phyloP scores from a whole-genome alignment of 2,888 invertebrate genomes.

The Apodemia mormo region DNA sequence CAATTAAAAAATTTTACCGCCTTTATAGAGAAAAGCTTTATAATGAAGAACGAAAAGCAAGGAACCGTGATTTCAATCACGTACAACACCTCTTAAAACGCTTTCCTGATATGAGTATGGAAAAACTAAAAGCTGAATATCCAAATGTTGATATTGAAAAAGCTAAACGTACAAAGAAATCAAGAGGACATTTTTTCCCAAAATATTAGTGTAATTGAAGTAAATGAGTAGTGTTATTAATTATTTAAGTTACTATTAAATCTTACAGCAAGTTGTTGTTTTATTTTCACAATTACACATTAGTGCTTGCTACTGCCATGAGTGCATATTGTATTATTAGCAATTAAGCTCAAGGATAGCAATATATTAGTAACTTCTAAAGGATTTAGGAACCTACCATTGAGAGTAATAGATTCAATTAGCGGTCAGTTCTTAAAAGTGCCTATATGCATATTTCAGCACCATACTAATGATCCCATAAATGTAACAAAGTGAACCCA shows the following conservation, averaged over 20 bases:
- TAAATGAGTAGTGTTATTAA: constrained; percentile 8
- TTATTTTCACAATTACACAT: too few relatives aligned
- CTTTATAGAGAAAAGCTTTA: constrained; percentile 85
- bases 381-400: too few relatives aligned
- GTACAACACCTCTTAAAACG: constrained; percentile 86
- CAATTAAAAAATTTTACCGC: constrained; percentile 80
- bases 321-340: too few relatives aligned
- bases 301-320: too few relatives aligned
- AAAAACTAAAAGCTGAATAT: constrained; percentile 86
- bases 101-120: constrained; percentile 89
- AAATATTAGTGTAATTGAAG: constrained; percentile 50
- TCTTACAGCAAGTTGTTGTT: too few relatives aligned
- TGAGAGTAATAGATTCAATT: too few relatives aligned
- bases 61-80: constrained; percentile 85
- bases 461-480: too few relatives aligned
- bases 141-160: constrained; percentile 89
- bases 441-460: too few relatives aligned
- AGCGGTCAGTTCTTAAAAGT: too few relatives aligned
- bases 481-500: too few relatives aligned
- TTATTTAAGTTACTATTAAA: constrained; percentile 23
- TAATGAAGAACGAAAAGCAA: constrained; percentile 78
- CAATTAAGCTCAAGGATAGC: too few relatives aligned
- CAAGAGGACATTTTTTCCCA: constrained; percentile 84
- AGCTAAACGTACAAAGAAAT: constrained; percentile 78
- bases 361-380: too few relatives aligned